Evolutionary conservation across 1,140 invertebrate species (phyloP).

Genomic region (Uloborus diversus): DNA sequence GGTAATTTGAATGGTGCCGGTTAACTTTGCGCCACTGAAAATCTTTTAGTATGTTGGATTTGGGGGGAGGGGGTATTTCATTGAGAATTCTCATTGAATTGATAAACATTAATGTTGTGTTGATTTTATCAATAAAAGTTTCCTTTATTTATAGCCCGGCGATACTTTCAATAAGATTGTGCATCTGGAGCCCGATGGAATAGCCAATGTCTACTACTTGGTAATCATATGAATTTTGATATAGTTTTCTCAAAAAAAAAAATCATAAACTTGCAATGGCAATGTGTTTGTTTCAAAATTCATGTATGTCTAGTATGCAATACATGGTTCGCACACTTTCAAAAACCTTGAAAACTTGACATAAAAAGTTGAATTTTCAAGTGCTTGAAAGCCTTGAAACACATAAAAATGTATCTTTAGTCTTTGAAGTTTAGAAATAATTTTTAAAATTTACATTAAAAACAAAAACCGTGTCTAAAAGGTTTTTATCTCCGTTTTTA

Average conservation of each 20-base stretch:
- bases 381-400: background rate
- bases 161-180: conserved; percentile 20
- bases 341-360: background rate
- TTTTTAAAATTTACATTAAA: too few relatives aligned
- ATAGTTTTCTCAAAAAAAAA: background rate
- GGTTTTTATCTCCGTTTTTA: too few relatives aligned
- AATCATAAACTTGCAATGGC: background rate
- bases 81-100: background rate
- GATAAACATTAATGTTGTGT: background rate
- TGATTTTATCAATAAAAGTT: background rate
- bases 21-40: background rate
- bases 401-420: background rate
- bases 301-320: too few relatives aligned
- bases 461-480: too few relatives aligned
- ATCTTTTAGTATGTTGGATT: background rate
- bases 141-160: conserved; percentile 3
- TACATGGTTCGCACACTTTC: background rate
- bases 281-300: background rate
- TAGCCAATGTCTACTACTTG: conserved; percentile 16
- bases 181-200: conserved; percentile 12
- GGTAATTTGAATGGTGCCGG: background rate
- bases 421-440: too few relatives aligned
- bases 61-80: background rate
- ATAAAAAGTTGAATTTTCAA: background rate
- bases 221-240: background rate